Evolutionary conservation across 1,140 invertebrate species (phyloP), one percentile per base, ranked within the genome.

Genomic region (Trichonephila clavipes): DNA sequence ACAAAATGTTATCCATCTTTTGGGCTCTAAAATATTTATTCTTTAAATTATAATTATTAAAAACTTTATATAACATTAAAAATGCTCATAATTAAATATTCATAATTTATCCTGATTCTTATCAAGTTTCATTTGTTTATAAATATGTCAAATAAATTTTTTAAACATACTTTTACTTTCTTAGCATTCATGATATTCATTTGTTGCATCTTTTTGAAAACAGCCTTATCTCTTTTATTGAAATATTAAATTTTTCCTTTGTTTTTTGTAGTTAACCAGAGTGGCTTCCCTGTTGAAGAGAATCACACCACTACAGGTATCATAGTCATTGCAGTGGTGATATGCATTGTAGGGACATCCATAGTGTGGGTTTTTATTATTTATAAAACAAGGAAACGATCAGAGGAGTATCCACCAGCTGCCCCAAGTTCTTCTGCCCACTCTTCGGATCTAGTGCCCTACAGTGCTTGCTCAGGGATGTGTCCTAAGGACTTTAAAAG

Each of bases 331-430:
- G 97, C 98, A 4, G 97, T 98, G 0, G 98, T 98, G 44, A 98
- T 98, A 95, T 98, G 98, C 95, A 97, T 98, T 61, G 98, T 99
- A 24, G 97, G 97, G 7, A 99, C 98, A 6, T 99, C 98, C 0
- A 96, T 98, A 18, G 97, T 99, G 51, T 99, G 98, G 98, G 98
- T 98, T 18, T 97, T 98, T 10, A 97, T 99, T 92, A 98, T 99
- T 95, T 98, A 99, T 95, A 97, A 98, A 95, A 98, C 98, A 1
- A 96, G 97, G 87, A 97, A 97, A 95, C 96, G 97, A n/a, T 34
- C 86, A 5, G 95, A 95, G 19, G 90, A 94, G 18, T 81, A 64
- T 19, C 24, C 64, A 14, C 58, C 24, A 19, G 64, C 72, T 62
- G 81, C 88, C 1, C 66, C 69, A 8, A 72, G 44, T 64, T 61